Percentiles rank a stretch among this genome's conserved stretches.
phyloP scores from a whole-genome alignment of 2,888 invertebrate genomes.

The Epirrhoe alternata region DNA sequence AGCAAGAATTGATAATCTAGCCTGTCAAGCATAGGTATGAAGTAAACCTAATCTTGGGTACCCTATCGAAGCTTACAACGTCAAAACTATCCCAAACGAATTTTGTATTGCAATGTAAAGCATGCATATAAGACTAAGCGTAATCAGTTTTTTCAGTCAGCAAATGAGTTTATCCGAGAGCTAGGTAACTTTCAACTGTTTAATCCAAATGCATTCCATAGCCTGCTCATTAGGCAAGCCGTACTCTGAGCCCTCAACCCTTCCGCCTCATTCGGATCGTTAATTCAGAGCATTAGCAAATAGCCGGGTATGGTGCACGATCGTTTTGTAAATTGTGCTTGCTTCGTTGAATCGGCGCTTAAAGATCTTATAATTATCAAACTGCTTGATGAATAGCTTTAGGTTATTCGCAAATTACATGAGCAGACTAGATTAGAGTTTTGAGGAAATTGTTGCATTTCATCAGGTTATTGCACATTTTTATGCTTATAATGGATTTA shows the following conservation, averaged over 20 bases:
- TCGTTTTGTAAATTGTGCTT: slow-evolving; percentile 62
- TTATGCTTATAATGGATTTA: neutral
- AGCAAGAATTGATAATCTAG: no score
- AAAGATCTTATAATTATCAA: slow-evolving; percentile 45
- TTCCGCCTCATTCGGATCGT: slow-evolving; percentile 54
- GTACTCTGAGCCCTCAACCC: slow-evolving; percentile 43
- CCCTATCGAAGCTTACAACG: no score
- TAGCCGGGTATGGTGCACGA: slow-evolving; percentile 63
- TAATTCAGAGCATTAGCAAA: slow-evolving; percentile 66
- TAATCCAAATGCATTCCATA: slow-evolving; percentile 11
- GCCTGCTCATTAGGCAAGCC: slow-evolving; percentile 23
- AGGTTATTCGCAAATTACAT: slow-evolving; percentile 35
- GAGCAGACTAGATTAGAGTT: slow-evolving; percentile 18
- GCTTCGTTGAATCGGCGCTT: slow-evolving; percentile 46
- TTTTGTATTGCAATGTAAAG: no score
- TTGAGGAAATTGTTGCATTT: slow-evolving; percentile 13
- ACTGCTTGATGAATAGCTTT: slow-evolving; percentile 41
- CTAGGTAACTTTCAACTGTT: neutral
- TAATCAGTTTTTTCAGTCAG: no score
- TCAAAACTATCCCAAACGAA: no score
- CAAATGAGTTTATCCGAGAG: no score
- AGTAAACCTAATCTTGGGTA: no score
- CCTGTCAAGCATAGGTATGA: no score
- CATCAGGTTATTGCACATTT: neutral
- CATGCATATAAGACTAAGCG: no score